phyloP scores from a whole-genome alignment of 2,113 vertebrate species.

The Poeciliopsis prolifica region DNA sequence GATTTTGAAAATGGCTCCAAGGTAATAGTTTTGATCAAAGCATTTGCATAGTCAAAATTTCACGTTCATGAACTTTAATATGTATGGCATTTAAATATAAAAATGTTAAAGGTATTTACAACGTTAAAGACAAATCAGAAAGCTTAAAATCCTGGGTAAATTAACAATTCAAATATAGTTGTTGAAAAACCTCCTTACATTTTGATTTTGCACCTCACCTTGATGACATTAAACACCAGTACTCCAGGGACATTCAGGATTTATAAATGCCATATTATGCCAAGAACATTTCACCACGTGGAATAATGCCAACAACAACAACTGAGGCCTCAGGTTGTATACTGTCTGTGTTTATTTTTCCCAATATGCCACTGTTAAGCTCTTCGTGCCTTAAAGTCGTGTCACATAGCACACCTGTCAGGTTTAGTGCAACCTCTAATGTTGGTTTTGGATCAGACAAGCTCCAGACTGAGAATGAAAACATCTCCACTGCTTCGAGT shows the following conservation, averaged over 20 bases:
- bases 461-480: not conserved
- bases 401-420: slow-evolving; percentile 45
- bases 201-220: not conserved
- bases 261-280: not conserved
- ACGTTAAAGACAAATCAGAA: not conserved
- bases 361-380: not conserved
- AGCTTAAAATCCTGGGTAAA: not conserved
- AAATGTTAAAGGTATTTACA: not conserved
- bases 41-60: not conserved
- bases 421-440: slow-evolving; percentile 19
- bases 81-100: too few species aligned
- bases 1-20: too few species aligned
- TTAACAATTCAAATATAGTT: not conserved
- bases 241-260: not conserved
- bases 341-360: slow-evolving; percentile 33
- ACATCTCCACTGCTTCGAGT: slow-evolving; percentile 6
- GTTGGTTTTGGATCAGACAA: slow-evolving; percentile 40
- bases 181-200: not conserved
- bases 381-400: slow-evolving; percentile 15
- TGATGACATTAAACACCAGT: not conserved
- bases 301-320: slow-evolving; percentile 19
- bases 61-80: too few species aligned
- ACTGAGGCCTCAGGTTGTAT: slow-evolving; percentile 1
- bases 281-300: not conserved
- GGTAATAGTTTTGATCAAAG: not conserved